phyloP scores from a whole-genome alignment of 2,113 vertebrate species.

The Tychaedon coryphoeus region DNA sequence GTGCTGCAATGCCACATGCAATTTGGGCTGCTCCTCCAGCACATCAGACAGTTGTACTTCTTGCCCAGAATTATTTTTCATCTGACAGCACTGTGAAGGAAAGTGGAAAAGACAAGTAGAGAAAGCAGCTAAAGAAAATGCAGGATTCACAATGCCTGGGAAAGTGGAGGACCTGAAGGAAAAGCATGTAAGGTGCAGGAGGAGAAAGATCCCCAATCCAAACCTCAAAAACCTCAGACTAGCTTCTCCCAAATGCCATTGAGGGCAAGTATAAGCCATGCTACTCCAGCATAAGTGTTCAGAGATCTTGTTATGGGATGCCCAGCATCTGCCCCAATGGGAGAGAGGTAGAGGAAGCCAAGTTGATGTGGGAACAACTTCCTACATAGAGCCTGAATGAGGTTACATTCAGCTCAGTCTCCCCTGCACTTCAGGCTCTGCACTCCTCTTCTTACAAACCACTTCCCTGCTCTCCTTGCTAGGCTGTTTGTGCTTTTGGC shows the following conservation, averaged over 20 bases:
- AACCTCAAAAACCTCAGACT: not conserved
- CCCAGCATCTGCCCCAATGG: rapidly evolving
- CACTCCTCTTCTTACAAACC: not conserved
- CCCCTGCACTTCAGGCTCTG: not conserved
- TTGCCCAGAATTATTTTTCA: not conserved
- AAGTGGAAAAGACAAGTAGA: not conserved
- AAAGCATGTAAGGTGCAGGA: not conserved
- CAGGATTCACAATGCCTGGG: not conserved
- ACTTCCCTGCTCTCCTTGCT: not conserved
- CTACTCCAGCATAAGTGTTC: not conserved
- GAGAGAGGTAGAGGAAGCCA: not conserved
- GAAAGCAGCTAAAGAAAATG: not conserved
- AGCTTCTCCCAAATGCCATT: not conserved
- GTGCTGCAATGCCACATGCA: not conserved
- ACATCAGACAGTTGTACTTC: not conserved
- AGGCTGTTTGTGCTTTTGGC: not conserved
- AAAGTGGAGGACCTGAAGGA: not conserved
- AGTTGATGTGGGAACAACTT: rapidly evolving
- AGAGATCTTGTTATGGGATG: not conserved
- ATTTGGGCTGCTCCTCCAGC: not conserved
- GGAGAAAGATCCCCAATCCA: not conserved
- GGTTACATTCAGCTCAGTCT: not conserved
- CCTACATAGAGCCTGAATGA: not conserved
- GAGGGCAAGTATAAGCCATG: not conserved
- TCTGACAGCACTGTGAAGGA: not conserved